These are phyloP conservation scores for Siniperca scherzeri DNA, from an alignment of 2,797 vertebrate species.

Conservation along the genomic window DNA sequence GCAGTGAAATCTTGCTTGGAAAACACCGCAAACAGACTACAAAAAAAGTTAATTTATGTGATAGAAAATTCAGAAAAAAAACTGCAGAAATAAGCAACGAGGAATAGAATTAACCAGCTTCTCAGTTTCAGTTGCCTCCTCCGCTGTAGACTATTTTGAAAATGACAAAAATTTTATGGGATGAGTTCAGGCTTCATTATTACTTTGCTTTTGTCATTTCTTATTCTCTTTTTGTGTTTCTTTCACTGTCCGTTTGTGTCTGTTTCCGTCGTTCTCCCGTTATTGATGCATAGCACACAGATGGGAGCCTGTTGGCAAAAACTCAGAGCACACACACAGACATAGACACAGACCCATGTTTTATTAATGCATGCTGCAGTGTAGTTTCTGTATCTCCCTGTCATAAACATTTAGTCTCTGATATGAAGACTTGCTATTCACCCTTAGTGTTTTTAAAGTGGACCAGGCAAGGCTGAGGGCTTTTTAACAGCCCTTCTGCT, in stretches of 20 bases:
- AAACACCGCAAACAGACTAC: conserved; percentile 11
- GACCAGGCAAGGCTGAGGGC: conserved; percentile 48
- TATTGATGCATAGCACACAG: conserved; percentile 57
- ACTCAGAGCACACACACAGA: conserved; percentile 9
- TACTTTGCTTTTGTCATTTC: conserved; percentile 40
- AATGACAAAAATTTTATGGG: conserved; percentile 23
- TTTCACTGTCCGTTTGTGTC: conserved; percentile 35
- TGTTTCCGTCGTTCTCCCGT: conserved; percentile 37
- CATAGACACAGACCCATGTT: conserved; percentile 50
- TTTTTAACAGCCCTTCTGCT: conserved; percentile 37
- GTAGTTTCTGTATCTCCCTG: conserved; percentile 47
- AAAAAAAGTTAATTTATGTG: conserved; percentile 15
- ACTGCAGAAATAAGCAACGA: conserved; percentile 9
- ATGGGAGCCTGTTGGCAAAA: conserved; percentile 68
- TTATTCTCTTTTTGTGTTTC: conserved; percentile 34
- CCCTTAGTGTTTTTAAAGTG: conserved; percentile 40
- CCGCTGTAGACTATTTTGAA: conserved; percentile 19
- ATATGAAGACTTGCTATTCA: conserved; percentile 39
- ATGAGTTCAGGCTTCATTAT: conserved; percentile 48
- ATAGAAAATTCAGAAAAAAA: conserved; percentile 7
- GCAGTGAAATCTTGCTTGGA: conserved; percentile 4
- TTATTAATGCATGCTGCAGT: conserved; percentile 72
- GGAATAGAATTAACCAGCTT: conserved; percentile 35
- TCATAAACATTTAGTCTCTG: conserved; percentile 68
- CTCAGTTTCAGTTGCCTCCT: conserved; percentile 32